phyloP scores from a whole-genome alignment of 2,113 vertebrate species.

The Galemys pyrenaicus region DNA sequence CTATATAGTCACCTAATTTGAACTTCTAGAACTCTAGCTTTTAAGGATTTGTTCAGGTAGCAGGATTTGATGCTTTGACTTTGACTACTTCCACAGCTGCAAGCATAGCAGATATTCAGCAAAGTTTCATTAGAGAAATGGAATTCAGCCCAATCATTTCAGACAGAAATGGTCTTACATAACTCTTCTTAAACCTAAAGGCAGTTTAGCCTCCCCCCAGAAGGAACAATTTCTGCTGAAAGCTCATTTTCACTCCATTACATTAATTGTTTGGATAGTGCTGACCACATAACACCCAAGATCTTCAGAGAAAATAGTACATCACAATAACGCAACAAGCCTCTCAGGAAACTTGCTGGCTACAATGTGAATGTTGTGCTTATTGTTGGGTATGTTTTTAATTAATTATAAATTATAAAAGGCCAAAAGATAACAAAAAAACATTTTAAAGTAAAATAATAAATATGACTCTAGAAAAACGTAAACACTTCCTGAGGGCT shows the following conservation, averaged over 20 bases:
- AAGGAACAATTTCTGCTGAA: constrained; percentile 64
- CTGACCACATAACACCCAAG: constrained; percentile 46
- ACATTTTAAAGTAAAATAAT: background rate
- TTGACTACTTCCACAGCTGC: background rate
- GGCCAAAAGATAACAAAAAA: background rate
- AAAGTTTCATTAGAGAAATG: constrained; percentile 54
- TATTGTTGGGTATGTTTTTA: constrained; percentile 24
- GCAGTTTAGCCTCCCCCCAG: background rate
- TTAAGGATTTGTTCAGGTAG: constrained; percentile 26
- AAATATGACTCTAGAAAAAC: constrained; percentile 12
- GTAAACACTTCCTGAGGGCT: background rate
- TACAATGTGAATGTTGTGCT: constrained; percentile 25
- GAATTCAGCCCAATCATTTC: constrained; percentile 55
- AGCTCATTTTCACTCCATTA: constrained; percentile 45
- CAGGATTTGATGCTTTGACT: constrained; percentile 33
- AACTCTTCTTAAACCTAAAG: constrained; percentile 52
- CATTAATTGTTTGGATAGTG: constrained; percentile 55
- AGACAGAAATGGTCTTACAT: constrained; percentile 47
- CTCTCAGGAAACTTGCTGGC: background rate
- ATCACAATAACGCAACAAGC: background rate
- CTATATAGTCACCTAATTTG: background rate
- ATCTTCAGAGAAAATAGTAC: constrained; percentile 20
- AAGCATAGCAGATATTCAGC: constrained; percentile 44
- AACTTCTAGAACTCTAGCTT: constrained; percentile 23
- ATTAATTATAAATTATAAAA: constrained; percentile 32